Percentiles rank a stretch among this genome's conserved stretches.
phyloP scores from a whole-genome alignment of 2,888 invertebrate species.

The Cephus nigrinus region DNA sequence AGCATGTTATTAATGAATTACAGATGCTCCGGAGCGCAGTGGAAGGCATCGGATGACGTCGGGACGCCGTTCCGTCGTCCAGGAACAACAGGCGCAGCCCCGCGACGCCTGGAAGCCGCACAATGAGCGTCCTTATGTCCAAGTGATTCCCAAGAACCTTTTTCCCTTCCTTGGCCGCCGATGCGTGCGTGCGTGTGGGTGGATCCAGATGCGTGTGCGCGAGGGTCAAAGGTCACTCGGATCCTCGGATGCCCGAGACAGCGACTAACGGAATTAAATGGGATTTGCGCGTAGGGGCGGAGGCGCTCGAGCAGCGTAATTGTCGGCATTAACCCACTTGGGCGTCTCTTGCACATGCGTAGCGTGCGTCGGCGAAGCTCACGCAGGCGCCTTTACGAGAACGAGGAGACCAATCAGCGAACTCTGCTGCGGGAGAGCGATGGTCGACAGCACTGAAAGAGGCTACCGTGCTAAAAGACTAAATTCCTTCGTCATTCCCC shows the following conservation, averaged over 20 bases:
- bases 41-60: not conserved
- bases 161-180: not conserved
- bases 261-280: conserved; percentile 42
- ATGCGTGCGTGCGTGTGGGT: too few relatives aligned
- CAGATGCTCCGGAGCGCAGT: not conserved
- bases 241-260: not conserved
- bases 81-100: not conserved
- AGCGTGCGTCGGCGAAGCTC: conserved; percentile 30
- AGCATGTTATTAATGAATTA: too few relatives aligned
- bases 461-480: too few relatives aligned
- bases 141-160: not conserved
- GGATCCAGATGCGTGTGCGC: too few relatives aligned
- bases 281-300: conserved; percentile 39
- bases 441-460: not conserved
- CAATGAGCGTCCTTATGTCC: conserved; percentile 1
- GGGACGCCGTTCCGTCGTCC: not conserved
- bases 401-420: conserved; percentile 24
- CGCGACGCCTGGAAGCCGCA: not conserved
- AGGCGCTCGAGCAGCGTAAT: conserved; percentile 47
- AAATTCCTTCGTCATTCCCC: too few relatives aligned
- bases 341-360: conserved; percentile 45
- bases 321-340: conserved; percentile 57
- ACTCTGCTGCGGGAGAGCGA: conserved; percentile 5
- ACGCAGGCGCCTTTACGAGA: conserved; percentile 30
- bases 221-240: too few relatives aligned